phyloP scores from a whole-genome alignment of 2,888 invertebrate species.

The Orgyia antiqua region DNA sequence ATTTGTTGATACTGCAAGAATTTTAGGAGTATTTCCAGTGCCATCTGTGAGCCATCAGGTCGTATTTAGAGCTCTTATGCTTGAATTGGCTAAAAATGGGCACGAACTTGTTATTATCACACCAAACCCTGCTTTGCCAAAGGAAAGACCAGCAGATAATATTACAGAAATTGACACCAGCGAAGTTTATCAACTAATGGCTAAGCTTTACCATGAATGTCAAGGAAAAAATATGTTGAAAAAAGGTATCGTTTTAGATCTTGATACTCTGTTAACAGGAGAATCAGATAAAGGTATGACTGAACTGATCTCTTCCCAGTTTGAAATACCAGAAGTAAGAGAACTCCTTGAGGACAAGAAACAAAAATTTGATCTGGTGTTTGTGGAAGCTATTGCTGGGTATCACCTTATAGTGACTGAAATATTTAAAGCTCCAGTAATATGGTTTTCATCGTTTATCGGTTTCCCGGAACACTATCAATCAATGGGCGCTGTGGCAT shows the following conservation, averaged over 20 bases:
- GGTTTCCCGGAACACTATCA: slow-evolving; percentile 22
- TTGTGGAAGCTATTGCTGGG: slow-evolving; percentile 26
- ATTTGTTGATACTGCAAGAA: slow-evolving; percentile 30
- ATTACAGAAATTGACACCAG: slow-evolving; percentile 14
- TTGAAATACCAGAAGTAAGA: slow-evolving; percentile 16
- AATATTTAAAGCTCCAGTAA: slow-evolving; percentile 29
- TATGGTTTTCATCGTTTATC: slow-evolving; percentile 28
- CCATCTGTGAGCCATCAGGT: slow-evolving; percentile 54
- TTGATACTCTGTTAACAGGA: slow-evolving; percentile 2
- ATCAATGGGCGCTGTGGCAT: slow-evolving; percentile 22
- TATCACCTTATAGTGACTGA: slow-evolving; percentile 25
- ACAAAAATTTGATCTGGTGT: slow-evolving; percentile 33
- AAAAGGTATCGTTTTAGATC: slow-evolving; percentile 19
- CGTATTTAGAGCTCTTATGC: slow-evolving; percentile 37
- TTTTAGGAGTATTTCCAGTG: slow-evolving; percentile 42
- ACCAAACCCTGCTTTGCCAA: slow-evolving; percentile 34
- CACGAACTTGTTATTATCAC: slow-evolving; percentile 51
- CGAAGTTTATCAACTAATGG: slow-evolving; percentile 7
- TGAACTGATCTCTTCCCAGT: slow-evolving; percentile 6
- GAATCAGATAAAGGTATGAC: slow-evolving; percentile 6
- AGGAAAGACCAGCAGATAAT: slow-evolving; percentile 10
- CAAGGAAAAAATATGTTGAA: slow-evolving; percentile 7
- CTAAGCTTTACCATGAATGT: slow-evolving; percentile 3
- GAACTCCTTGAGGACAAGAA: slow-evolving; percentile 20
- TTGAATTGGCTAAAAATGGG: slow-evolving; percentile 42